These are phyloP conservation scores for Chaenodraco wilsoni DNA, from an alignment of 2,797 vertebrate species.

Conservation along the genomic window DNA sequence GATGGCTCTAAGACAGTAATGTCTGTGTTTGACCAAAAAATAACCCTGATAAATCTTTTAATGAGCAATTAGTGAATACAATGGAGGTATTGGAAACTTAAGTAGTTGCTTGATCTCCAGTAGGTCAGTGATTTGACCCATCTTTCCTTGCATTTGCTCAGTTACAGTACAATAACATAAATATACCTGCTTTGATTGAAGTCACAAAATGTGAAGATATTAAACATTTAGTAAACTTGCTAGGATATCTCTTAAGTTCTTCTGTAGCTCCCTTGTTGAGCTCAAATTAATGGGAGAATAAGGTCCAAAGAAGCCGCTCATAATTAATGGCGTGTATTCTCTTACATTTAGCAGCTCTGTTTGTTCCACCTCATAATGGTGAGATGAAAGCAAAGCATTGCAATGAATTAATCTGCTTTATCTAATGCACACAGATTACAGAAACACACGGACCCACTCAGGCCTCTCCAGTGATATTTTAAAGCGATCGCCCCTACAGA, in stretches of 20 bases:
- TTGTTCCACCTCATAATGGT: constrained; percentile 59
- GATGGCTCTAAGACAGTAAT: not conserved
- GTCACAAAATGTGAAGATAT: constrained; percentile 8
- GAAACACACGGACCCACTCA: constrained; percentile 60
- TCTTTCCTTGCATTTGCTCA: not conserved
- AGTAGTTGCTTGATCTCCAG: not conserved
- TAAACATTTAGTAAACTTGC: not conserved
- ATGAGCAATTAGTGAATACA: not conserved
- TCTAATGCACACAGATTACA: constrained; percentile 73
- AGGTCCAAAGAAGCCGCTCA: constrained; percentile 23
- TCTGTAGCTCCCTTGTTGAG: constrained; percentile 40
- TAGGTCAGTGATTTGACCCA: not conserved
- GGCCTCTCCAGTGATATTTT: constrained; percentile 72
- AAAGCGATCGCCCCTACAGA: constrained; percentile 66
- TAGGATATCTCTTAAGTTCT: not conserved
- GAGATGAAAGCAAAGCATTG: constrained; percentile 46
- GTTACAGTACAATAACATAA: not conserved
- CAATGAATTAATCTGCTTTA: constrained; percentile 67
- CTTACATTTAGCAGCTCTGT: constrained; percentile 58
- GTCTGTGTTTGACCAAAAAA: not conserved
- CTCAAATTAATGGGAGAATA: constrained; percentile 28
- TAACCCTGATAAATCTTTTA: no score
- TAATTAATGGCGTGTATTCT: constrained; percentile 62
- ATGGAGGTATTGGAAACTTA: not conserved
- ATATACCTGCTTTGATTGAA: constrained; percentile 3